Evolutionary conservation across 2,888 invertebrate genomes (phyloP), one percentile per base, ranked within the genome.

Genomic region (Napeogenes sylphis): DNA sequence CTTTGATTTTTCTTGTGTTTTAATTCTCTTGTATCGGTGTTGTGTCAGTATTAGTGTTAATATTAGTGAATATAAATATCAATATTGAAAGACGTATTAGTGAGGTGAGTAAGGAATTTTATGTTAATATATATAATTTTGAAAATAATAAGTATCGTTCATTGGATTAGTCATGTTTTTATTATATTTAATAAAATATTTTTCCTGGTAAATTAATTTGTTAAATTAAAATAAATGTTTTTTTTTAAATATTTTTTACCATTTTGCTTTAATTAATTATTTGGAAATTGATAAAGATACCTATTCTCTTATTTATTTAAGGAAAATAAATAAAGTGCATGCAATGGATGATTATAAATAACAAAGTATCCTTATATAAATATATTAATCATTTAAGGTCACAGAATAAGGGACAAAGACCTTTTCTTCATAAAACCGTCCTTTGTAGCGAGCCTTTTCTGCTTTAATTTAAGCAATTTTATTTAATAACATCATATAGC

Each of bases 1-100:
- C 69, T 74, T 72, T 65, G 32, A 53, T 51, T 61, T 68, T 33
- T 61, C 59, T 56, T 68, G 68, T 69, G 71, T 65, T 70, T 69
- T 60, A 58, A 67, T 74, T 70, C 70, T 72, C 12, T 30, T 30
- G 4, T 51, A 51, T 70, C 71, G 60, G 75, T 78, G 73, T 69
- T 68, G 71, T 74, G 70, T 63, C 63, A 71, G 55, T 64, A 70
- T 63, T 73, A 68, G 74, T 78, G 75, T 66, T 72, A 65, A 71
- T 72, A 71, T 68, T 70, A 74, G 70, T 71, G 71, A 70, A 71
- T 79, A 75, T 77, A 72, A 61, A 73, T 79, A 75, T 77, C 71
- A 61, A 73, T 75, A 76, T 70, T 78, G 84, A 83, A 82, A 86
- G 87, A 87, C 82, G 62, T 82, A 71, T 75, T 77, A 85, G 87